These are phyloP conservation scores for Urocynchramus pylzowi DNA, from an alignment of 2,113 vertebrate species.

Conservation along the genomic window DNA sequence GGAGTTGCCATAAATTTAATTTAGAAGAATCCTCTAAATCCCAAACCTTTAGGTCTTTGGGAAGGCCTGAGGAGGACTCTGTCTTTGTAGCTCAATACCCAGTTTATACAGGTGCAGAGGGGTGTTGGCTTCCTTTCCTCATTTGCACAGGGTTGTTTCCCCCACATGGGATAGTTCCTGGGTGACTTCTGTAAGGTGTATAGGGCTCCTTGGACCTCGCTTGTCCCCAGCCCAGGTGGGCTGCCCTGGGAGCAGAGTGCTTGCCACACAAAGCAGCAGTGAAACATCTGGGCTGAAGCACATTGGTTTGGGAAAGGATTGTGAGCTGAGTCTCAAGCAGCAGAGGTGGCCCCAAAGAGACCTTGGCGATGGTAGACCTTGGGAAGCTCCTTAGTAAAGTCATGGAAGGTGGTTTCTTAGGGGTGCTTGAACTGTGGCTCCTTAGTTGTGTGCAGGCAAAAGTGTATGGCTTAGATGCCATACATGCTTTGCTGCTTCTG, in stretches of 20 bases:
- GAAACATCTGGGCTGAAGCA: neutral
- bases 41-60: neutral
- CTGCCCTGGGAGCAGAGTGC: neutral
- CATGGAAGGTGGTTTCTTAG: neutral
- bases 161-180: neutral
- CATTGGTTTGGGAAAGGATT: neutral
- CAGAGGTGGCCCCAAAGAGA: neutral
- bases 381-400: neutral
- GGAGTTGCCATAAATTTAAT: neutral
- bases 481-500: neutral
- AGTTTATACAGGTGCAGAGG: neutral
- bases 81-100: neutral
- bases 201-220: neutral
- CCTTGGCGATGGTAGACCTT: neutral
- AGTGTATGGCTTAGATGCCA: neutral
- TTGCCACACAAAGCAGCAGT: neutral
- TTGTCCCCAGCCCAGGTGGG: fast-evolving
- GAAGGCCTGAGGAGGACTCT: neutral
- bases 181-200: neutral
- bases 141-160: fast-evolving
- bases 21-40: neutral
- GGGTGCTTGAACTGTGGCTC: neutral
- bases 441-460: neutral
- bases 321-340: neutral
- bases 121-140: neutral